Percentiles rank a stretch among this genome's conserved stretches.
These are phyloP conservation scores for Drosophila subquinaria DNA, from an alignment of 2,888 invertebrate genomes.

Conservation along the genomic window DNA sequence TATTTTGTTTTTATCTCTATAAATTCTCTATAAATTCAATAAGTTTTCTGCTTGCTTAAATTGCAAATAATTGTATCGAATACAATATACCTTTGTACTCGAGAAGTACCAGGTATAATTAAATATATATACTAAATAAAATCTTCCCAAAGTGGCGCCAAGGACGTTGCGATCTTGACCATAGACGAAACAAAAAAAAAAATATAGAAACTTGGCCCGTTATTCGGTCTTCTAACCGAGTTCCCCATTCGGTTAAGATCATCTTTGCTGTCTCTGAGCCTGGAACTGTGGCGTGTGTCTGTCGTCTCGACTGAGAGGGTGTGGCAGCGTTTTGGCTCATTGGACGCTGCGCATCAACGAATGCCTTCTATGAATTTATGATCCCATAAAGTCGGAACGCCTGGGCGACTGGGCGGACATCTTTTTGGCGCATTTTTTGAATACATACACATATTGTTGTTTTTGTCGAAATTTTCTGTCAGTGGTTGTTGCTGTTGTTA, in stretches of 20 bases:
- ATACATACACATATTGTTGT: conserved; percentile 7
- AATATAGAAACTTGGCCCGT: neutral
- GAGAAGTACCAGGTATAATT: neutral
- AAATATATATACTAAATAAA: conserved; percentile 46
- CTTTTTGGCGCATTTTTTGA: conserved; percentile 55
- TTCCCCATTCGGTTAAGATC: neutral
- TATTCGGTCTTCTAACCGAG: neutral
- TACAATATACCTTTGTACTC: neutral
- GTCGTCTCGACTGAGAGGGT: conserved; percentile 21
- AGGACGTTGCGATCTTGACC: conserved; percentile 60
- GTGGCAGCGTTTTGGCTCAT: conserved; percentile 52
- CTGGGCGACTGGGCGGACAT: conserved; percentile 33
- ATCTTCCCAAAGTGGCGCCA: conserved; percentile 54
- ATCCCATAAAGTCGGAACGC: conserved; percentile 63
- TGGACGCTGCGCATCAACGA: conserved; percentile 48
- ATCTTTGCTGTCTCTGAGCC: conserved; percentile 33
- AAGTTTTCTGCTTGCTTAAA: too few species aligned
- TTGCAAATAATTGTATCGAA: neutral
- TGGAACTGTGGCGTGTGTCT: conserved; percentile 35
- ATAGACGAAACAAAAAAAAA: conserved; percentile 19
- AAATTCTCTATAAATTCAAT: too few species aligned
- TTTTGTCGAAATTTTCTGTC: conserved; percentile 14
- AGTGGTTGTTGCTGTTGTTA: conserved; percentile 31
- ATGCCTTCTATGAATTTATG: conserved; percentile 68
- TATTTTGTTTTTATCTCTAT: too few species aligned